phyloP scores from a whole-genome alignment of 2,797 vertebrate species.

The Eleutherodactylus coqui region DNA sequence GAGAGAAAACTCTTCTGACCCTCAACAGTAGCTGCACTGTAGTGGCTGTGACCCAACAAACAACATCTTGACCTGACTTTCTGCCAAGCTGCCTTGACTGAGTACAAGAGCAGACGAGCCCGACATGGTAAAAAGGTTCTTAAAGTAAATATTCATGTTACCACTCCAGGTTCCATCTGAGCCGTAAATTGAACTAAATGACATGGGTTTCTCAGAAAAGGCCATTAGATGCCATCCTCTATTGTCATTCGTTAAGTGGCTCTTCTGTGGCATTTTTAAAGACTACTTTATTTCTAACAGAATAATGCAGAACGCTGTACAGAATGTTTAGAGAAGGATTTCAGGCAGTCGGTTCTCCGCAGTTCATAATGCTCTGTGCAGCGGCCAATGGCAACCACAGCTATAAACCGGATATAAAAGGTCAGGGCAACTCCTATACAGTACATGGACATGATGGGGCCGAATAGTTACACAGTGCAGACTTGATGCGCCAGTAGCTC shows the following conservation, averaged over 20 bases:
- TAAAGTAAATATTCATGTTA: constrained; percentile 3
- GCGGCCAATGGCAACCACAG: background rate
- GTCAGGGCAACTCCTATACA: background rate
- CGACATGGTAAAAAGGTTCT: constrained; percentile 21
- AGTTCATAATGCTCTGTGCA: background rate
- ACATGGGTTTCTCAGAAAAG: constrained; percentile 47
- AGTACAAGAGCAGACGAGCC: constrained; percentile 5
- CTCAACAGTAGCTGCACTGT: too few species aligned
- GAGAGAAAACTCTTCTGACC: background rate
- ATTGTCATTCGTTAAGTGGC: constrained; percentile 16
- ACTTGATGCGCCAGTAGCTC: too few species aligned
- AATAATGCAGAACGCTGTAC: background rate
- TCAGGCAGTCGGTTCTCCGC: too few species aligned
- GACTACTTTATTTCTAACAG: background rate
- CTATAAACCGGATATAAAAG: background rate
- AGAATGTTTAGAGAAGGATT: background rate
- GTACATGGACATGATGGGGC: too few species aligned
- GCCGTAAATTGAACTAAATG: constrained; percentile 44
- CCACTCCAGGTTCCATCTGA: constrained; percentile 35
- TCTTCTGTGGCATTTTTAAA: background rate
- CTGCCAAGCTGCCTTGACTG: background rate
- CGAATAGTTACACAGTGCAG: too few species aligned
- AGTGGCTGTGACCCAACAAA: background rate
- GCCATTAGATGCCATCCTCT: constrained; percentile 47
- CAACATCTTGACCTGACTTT: constrained; percentile 24